Conservation (phyloP, 1,140 invertebrate species). For the Apolygus lucorum region DNA sequence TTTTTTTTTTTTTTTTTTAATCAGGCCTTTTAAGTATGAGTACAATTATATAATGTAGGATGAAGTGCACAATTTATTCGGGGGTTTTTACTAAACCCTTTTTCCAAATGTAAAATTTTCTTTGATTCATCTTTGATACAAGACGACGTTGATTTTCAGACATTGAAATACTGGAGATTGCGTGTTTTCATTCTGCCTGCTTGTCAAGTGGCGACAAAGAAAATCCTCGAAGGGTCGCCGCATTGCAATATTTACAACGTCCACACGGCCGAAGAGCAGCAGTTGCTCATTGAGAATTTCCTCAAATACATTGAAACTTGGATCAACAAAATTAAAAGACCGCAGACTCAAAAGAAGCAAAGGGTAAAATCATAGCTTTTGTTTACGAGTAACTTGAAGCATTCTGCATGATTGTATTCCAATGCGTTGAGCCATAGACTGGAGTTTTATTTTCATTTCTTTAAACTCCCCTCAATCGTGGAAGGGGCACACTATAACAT, state of each 20-base stretch:
- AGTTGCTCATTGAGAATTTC: slow-evolving; percentile 58
- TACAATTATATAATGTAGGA: too few species aligned
- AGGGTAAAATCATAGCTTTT: slow-evolving; percentile 40
- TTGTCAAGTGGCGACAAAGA: slow-evolving; percentile 58
- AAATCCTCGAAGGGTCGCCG: slow-evolving; percentile 56
- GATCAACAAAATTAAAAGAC: slow-evolving; percentile 79
- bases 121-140: neutral
- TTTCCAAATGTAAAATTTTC: neutral
- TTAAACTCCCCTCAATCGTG: too few species aligned
- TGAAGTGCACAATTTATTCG: too few species aligned
- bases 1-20: too few species aligned
- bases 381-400: too few species aligned
- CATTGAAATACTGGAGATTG: slow-evolving; percentile 91
- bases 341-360: slow-evolving; percentile 52
- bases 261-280: slow-evolving; percentile 52
- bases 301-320: slow-evolving; percentile 78
- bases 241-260: slow-evolving; percentile 72
- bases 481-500: too few species aligned
- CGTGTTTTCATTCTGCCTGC: slow-evolving; percentile 77
- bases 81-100: too few species aligned
- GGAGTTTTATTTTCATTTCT: too few species aligned
- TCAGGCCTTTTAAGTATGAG: too few species aligned
- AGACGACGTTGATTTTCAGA: slow-evolving; percentile 47
- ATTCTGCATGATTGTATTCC: too few species aligned
- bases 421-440: too few species aligned